Conservation (phyloP, 2,113 vertebrate species). For the Marcusenius ussheri region DNA sequence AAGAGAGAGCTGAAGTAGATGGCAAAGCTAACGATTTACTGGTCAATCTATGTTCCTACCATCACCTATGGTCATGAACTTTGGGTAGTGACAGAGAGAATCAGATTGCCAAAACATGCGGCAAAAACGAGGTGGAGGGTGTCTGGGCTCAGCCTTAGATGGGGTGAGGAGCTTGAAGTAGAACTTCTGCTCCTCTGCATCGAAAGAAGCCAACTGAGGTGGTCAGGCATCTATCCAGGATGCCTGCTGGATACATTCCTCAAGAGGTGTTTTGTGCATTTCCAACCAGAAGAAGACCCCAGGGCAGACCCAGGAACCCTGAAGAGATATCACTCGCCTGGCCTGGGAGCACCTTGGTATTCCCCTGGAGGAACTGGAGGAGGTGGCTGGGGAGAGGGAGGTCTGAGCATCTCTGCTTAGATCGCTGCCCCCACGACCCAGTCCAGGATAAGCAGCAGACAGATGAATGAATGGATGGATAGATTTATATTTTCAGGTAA, state of each 20-base stretch:
- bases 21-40: background rate
- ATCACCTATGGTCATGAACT: background rate
- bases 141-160: background rate
- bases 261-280: background rate
- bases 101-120: background rate
- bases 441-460: background rate
- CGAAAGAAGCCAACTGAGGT: background rate
- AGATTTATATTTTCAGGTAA: background rate
- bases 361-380: too few species aligned
- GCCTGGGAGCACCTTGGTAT: background rate
- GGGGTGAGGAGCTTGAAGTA: background rate
- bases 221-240: background rate
- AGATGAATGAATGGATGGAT: background rate
- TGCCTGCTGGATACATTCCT: background rate
- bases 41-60: background rate
- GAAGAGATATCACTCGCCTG: background rate
- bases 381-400: background rate
- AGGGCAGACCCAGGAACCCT: background rate
- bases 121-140: background rate
- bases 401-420: background rate
- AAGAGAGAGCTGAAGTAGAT: background rate
- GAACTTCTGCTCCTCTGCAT: background rate
- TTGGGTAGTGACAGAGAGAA: background rate
- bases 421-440: background rate
- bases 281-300: background rate